A percentile compares a stretch with the other conserved stretches of the same genome.
phyloP scores from a whole-genome alignment of 1,140 invertebrate species.

The Medauroidea extradentata region DNA sequence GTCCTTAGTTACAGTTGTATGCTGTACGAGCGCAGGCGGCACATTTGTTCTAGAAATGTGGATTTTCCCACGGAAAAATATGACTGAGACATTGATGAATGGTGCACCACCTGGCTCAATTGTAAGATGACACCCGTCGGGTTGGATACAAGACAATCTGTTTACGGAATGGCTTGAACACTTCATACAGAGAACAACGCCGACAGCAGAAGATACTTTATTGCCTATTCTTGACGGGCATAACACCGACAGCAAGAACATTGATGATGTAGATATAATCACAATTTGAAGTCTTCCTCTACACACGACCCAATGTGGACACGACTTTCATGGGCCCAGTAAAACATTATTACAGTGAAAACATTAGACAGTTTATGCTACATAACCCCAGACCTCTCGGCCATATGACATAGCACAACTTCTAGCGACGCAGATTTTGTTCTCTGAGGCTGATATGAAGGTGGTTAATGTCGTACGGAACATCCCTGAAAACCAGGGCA shows the following conservation, averaged over 20 bases:
- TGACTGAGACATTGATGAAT: constrained; percentile 31
- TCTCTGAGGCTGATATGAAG: too few relatives aligned
- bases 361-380: constrained; percentile 20
- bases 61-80: constrained; percentile 39
- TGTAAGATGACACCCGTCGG: constrained; percentile 30
- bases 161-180: constrained; percentile 38
- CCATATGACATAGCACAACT: too few relatives aligned
- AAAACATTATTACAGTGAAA: constrained; percentile 29
- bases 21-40: constrained; percentile 38
- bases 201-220: constrained; percentile 11
- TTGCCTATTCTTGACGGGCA: constrained; percentile 29
- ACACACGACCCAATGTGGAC: constrained; percentile 40
- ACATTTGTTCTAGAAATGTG: constrained; percentile 40
- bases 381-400: too few relatives aligned
- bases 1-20: constrained; percentile 40
- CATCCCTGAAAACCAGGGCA: too few relatives aligned
- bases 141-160: constrained; percentile 37
- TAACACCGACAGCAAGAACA: constrained; percentile 16
- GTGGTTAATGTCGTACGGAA: too few relatives aligned
- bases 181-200: constrained; percentile 32
- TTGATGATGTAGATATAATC: constrained; percentile 31
- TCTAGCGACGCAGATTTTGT: too few relatives aligned
- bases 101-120: constrained; percentile 34
- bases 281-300: constrained; percentile 40
- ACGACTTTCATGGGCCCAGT: constrained; percentile 25